phyloP scores from a whole-genome alignment of 2,888 invertebrate genomes.

The Lampropteryx suffumata region DNA sequence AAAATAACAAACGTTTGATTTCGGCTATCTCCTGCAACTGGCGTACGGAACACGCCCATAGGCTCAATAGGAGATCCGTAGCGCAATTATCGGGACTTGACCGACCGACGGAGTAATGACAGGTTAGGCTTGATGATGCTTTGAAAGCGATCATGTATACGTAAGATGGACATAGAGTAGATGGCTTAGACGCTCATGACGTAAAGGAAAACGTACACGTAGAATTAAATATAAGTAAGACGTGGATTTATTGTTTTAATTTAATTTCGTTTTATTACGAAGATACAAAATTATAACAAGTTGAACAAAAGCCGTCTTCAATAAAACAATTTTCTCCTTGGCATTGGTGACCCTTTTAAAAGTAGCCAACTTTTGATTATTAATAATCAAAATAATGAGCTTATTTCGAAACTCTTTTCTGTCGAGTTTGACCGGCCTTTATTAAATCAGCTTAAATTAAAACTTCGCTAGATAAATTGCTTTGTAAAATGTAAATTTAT shows the following conservation, averaged over 20 bases:
- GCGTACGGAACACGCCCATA: constrained; percentile 47
- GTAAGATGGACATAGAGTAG: constrained; percentile 9
- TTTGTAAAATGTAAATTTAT: constrained; percentile 30
- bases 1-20: too few species aligned
- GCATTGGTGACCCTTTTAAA: constrained; percentile 5
- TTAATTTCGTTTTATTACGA: not conserved
- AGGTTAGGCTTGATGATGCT: constrained; percentile 60
- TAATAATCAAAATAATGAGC: constrained; percentile 22
- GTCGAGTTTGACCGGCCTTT: constrained; percentile 22
- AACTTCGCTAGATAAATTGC: constrained; percentile 28
- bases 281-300: constrained; percentile 5
- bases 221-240: too few species aligned
- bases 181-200: not conserved
- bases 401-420: constrained; percentile 22
- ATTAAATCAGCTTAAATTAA: constrained; percentile 28
- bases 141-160: constrained; percentile 23
- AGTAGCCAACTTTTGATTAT: constrained; percentile 1
- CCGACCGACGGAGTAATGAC: constrained; percentile 56
- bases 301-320: not conserved
- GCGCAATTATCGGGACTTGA: constrained; percentile 29
- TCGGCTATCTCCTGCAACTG: not conserved
- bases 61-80: constrained; percentile 49
- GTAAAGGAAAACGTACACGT: too few species aligned
- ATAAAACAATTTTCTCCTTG: not conserved
- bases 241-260: too few species aligned